Evolutionary conservation across 2,113 vertebrate genomes (phyloP).

Genomic region (Myrmophylax atrothorax): DNA sequence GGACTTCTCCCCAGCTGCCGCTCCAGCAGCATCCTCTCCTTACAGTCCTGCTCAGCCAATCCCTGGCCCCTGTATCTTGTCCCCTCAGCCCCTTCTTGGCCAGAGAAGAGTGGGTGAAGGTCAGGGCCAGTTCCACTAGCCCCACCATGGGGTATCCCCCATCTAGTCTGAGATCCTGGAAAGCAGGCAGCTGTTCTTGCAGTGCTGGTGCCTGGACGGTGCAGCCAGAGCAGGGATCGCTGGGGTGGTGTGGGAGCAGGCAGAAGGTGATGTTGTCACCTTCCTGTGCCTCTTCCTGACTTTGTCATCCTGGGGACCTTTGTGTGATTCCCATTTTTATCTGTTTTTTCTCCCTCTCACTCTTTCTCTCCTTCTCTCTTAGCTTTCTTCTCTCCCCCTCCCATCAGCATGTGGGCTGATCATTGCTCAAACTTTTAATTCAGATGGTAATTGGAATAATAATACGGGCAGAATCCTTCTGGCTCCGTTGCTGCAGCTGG

Average conservation of each 20-base stretch:
- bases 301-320: slow-evolving; percentile 63
- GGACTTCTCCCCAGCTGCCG: neutral
- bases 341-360: slow-evolving; percentile 70
- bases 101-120: neutral
- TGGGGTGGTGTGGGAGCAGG: neutral
- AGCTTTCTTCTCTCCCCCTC: slow-evolving; percentile 71
- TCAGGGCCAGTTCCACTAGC: neutral
- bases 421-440: slow-evolving; percentile 86
- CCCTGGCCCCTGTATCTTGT: neutral
- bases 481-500: slow-evolving; percentile 84
- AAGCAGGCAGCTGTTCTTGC: neutral
- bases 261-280: slow-evolving; percentile 48
- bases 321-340: slow-evolving; percentile 66
- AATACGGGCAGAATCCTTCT: slow-evolving; percentile 84
- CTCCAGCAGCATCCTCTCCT: neutral
- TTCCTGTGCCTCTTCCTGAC: slow-evolving; percentile 32
- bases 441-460: slow-evolving; percentile 90
- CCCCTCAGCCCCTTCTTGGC: neutral
- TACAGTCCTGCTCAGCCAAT: fast-evolving
- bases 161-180: fast-evolving
- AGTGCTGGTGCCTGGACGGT: fast-evolving
- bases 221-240: neutral
- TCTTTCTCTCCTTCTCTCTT: slow-evolving; percentile 53
- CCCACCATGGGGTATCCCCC: fast-evolving
- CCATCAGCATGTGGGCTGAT: slow-evolving; percentile 78